Evolutionary conservation across 2,113 vertebrate species (phyloP), one percentile per base, ranked within the genome.

Genomic region (Osmerus eperlanus): DNA sequence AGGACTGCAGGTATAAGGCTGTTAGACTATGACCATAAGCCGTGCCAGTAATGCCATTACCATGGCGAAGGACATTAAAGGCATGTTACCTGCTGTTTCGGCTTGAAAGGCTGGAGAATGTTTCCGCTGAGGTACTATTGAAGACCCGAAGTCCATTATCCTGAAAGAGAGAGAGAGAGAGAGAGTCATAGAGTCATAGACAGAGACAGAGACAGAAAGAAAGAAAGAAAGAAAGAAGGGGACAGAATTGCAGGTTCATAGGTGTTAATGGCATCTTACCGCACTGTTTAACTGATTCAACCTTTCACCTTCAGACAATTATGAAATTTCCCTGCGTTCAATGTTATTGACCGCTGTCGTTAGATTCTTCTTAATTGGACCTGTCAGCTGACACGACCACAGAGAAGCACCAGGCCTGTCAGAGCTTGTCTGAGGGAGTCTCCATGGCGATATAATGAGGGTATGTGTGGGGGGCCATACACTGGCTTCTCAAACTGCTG

Each of bases 291-390:
- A 72, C 76, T 73, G 51, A 77, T 75, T 85, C 85, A 86, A 84
- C 86, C 89, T 86, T 88, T 86, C 58, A 85, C 64, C 84, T 82
- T n/a, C 3, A 28, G 21, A 56, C 70, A 83, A 78, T 86, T 82
- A 79, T 81, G 77, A 82, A n/a, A 85, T 81, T 83, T 75, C 68
- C 68, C 16, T 25, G 56, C 41, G 79, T 84, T 86, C 82, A 82
- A 82, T 78, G 77, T 52, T 41, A 81, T 86, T 8, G 77, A 90
- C 77, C 32, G n/a, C 72, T 23, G 70, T 79, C 52, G 21, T 84
- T 80, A 74, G 78, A 41, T 72, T 54, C 70, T 61, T 78, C 74
- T 88, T 85, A 85, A 88, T 84, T 84, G 63, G 66, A 77, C 75
- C 81, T 51, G 80, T 83, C 81, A 81, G 74, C 75, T 81, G 71